Evolutionary conservation across 1,140 invertebrate genomes (phyloP).

Genomic region (Calycopis cecrops): DNA sequence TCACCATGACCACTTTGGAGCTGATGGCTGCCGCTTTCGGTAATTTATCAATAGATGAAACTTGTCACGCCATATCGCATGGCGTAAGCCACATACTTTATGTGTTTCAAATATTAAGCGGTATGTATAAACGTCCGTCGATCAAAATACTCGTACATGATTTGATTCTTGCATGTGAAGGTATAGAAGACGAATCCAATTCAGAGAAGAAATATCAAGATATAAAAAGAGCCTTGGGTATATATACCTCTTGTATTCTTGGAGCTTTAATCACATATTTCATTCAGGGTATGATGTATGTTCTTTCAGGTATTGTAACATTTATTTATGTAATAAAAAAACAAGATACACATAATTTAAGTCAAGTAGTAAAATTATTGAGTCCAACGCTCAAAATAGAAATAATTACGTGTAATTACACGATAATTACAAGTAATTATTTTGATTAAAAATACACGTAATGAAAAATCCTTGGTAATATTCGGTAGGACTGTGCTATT

Average conservation of each 20-base stretch:
- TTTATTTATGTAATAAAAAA: too few species aligned
- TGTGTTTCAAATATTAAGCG: slow-evolving; percentile 53
- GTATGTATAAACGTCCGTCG: slow-evolving; percentile 42
- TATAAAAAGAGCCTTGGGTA: slow-evolving; percentile 51
- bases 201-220: slow-evolving; percentile 48
- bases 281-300: background rate
- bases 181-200: slow-evolving; percentile 38
- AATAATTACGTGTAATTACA: too few species aligned
- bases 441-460: too few species aligned
- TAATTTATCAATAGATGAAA: slow-evolving; percentile 51
- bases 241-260: slow-evolving; percentile 47
- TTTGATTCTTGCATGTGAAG: slow-evolving; percentile 42
- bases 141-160: slow-evolving; percentile 44
- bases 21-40: slow-evolving; percentile 49
- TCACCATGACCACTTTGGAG: slow-evolving; percentile 52
- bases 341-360: too few species aligned
- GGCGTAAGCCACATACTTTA: slow-evolving; percentile 55
- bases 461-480: too few species aligned
- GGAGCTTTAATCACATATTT: background rate
- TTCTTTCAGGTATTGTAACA: background rate
- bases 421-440: too few species aligned
- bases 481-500: too few species aligned
- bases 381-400: too few species aligned
- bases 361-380: too few species aligned
- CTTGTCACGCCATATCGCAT: slow-evolving; percentile 49